A percentile compares a stretch with the other conserved stretches of the same genome.
Evolutionary conservation across 1,140 invertebrate genomes (phyloP).

Genomic region (Cherax destructor): DNA sequence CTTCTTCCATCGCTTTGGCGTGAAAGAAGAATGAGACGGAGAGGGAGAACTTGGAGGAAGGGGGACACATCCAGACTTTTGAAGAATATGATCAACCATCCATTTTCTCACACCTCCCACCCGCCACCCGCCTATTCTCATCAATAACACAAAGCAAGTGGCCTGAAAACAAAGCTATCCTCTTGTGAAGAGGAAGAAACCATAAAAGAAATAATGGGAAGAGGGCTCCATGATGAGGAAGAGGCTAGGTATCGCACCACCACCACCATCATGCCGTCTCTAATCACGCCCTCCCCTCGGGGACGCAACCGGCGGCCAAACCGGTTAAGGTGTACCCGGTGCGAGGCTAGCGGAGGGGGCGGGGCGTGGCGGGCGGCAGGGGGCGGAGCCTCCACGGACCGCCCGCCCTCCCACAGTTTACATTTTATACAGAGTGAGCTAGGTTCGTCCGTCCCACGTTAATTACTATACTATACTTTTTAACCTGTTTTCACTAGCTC

Average conservation of each 20-base stretch:
- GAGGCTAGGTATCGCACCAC: conserved; percentile 61
- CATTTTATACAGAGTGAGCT: conserved; percentile 50
- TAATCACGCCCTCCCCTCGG: conserved; percentile 67
- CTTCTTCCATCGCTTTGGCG: not conserved
- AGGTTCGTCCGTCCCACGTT: conserved; percentile 47
- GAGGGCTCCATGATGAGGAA: conserved; percentile 61
- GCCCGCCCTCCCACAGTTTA: conserved; percentile 38
- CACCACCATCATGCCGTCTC: conserved; percentile 63
- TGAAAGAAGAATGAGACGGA: not conserved
- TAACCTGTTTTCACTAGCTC: not conserved
- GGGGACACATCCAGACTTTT: conserved; percentile 44
- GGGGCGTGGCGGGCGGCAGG: not conserved
- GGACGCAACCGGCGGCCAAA: conserved; percentile 58
- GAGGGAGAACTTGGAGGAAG: not conserved
- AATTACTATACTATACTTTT: conserved; percentile 60
- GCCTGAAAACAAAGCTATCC: conserved; percentile 44
- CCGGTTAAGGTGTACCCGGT: conserved; percentile 52
- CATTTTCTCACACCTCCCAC: conserved; percentile 56
- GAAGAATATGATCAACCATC: conserved; percentile 65
- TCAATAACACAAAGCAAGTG: not conserved
- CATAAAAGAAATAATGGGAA: conserved; percentile 62
- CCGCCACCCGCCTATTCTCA: not conserved
- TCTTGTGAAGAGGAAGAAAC: conserved; percentile 54
- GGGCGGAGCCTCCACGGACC: conserved; percentile 3
- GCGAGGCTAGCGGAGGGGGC: conserved; percentile 59